Evolutionary conservation across 2,797 vertebrate species (phyloP).

Genomic region (Phalanger gymnotis): DNA sequence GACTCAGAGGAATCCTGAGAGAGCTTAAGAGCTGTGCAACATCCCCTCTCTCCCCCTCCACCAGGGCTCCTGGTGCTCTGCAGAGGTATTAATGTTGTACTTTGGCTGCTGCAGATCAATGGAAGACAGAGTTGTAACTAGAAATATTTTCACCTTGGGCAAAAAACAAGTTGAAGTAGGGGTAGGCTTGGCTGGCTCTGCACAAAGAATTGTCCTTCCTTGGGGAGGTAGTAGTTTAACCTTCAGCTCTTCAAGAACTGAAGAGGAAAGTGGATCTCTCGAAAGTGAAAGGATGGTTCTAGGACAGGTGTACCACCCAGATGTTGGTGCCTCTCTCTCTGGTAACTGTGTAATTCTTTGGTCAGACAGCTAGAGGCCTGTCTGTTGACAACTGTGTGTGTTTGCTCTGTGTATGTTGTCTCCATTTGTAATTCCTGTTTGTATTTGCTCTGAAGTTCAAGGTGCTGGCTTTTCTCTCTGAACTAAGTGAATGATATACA

Average conservation of each 20-base stretch:
- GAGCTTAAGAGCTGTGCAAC: slow-evolving; percentile 35
- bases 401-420: too few relatives aligned
- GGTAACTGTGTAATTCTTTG: too few relatives aligned
- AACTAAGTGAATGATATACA: too few relatives aligned
- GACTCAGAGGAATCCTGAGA: slow-evolving; percentile 13
- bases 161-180: neutral
- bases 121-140: neutral
- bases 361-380: too few relatives aligned
- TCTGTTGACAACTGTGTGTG: too few relatives aligned
- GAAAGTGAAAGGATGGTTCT: neutral
- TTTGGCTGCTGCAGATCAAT: slow-evolving; percentile 66
- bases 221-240: neutral
- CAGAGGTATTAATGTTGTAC: slow-evolving; percentile 59
- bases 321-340: too few relatives aligned
- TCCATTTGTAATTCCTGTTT: too few relatives aligned
- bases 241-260: neutral
- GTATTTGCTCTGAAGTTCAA: too few relatives aligned
- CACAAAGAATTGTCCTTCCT: neutral
- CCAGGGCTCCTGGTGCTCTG: slow-evolving; percentile 65
- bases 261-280: neutral
- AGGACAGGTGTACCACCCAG: neutral
- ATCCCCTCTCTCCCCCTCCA: slow-evolving; percentile 60
- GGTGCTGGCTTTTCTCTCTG: too few relatives aligned
- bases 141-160: neutral
- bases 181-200: neutral